A percentile compares a stretch with the other conserved stretches of the same genome.
phyloP scores from a whole-genome alignment of 2,797 vertebrate genomes.

The Loriculus beryllinus region DNA sequence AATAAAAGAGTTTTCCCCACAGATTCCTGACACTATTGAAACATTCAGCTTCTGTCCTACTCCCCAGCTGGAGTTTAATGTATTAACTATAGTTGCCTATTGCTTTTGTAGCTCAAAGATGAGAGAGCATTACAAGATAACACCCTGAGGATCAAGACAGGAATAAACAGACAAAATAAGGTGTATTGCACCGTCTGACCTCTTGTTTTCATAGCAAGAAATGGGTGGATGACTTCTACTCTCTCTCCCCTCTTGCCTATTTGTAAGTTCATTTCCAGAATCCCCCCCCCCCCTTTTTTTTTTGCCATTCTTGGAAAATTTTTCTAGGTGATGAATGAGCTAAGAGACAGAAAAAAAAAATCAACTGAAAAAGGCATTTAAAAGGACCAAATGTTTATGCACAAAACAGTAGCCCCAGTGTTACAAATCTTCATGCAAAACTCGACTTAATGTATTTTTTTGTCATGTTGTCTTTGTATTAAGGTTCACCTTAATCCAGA shows the following conservation, averaged over 20 bases:
- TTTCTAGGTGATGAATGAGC: neutral
- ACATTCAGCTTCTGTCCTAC: neutral
- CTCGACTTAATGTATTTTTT: neutral
- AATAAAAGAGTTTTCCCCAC: neutral
- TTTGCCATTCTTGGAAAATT: neutral
- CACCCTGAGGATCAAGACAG: neutral
- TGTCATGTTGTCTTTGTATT: neutral
- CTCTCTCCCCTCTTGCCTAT: neutral
- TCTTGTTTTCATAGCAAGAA: neutral
- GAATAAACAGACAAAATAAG: neutral
- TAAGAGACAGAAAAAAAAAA: neutral
- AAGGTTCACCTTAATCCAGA: neutral
- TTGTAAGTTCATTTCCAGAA: neutral
- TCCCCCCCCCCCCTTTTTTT: accelerated
- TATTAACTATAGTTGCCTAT: neutral
- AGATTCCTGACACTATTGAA: neutral
- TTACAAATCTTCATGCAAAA: neutral
- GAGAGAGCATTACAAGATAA: neutral
- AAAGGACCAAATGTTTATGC: neutral
- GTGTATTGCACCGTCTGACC: neutral
- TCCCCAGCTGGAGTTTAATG: neutral
- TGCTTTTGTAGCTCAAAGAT: neutral
- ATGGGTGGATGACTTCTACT: neutral
- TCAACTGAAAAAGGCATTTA: neutral
- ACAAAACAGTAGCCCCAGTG: accelerated